phyloP scores from a whole-genome alignment of 2,797 vertebrate species.

The Limnodromus scolopaceus region DNA sequence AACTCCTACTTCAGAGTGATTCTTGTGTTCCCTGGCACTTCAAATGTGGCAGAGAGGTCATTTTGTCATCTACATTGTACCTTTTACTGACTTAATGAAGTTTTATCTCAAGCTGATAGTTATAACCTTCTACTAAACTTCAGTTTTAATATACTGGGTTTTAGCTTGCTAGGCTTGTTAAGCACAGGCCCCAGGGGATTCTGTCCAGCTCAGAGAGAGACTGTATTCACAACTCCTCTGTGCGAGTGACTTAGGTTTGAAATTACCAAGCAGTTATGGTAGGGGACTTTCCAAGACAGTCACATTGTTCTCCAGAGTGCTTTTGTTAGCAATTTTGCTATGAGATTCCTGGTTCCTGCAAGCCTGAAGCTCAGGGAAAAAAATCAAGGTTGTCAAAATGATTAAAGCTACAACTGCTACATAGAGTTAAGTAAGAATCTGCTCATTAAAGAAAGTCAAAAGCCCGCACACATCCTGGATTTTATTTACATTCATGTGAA shows the following conservation, averaged over 20 bases:
- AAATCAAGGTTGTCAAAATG: not conserved
- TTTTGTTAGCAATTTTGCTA: not conserved
- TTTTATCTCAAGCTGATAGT: not conserved
- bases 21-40: not conserved
- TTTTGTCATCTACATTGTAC: not conserved
- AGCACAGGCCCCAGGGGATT: not conserved
- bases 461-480: not conserved
- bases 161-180: not conserved
- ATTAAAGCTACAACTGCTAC: not conserved
- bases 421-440: not conserved
- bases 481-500: not conserved
- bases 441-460: not conserved
- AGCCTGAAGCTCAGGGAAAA: not conserved
- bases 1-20: not conserved
- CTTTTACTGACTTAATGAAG: not conserved
- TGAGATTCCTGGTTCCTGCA: not conserved
- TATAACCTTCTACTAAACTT: not conserved
- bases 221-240: not conserved
- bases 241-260: not conserved
- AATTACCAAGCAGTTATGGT: not conserved
- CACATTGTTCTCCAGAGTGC: not conserved
- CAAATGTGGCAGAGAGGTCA: not conserved
- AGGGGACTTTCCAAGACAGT: not conserved
- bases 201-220: not conserved
- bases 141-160: not conserved